These are phyloP conservation scores for Xiphophorus birchmanni DNA, from an alignment of 2,797 vertebrate species.

Conservation along the genomic window DNA sequence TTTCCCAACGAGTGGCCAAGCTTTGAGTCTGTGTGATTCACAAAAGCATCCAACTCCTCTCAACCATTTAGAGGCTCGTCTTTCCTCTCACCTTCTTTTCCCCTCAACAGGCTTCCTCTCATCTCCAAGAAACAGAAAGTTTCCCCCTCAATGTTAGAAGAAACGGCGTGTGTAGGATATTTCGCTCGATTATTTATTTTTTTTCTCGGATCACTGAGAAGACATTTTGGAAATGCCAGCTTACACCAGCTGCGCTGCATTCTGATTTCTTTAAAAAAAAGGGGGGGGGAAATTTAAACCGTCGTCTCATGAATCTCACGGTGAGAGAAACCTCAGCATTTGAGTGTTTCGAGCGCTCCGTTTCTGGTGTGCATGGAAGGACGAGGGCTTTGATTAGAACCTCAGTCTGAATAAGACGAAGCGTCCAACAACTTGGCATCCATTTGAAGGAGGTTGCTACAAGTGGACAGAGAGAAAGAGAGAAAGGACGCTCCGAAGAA, in stretches of 20 bases:
- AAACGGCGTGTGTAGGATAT: not conserved
- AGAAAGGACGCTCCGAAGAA: not conserved
- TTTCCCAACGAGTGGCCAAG: conserved; percentile 17
- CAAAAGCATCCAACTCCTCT: not conserved
- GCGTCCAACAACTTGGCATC: conserved; percentile 4
- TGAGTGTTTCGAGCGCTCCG: not conserved
- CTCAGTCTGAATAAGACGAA: conserved; percentile 20
- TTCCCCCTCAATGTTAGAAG: not conserved
- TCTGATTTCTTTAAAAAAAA: not conserved
- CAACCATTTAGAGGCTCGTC: not conserved
- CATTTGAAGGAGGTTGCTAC: conserved; percentile 7
- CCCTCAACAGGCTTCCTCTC: not conserved
- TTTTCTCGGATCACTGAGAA: conserved; percentile 13
- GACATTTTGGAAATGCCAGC: conserved; percentile 50
- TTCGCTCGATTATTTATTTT: not conserved
- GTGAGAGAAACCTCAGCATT: not conserved
- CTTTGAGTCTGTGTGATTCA: conserved; percentile 16
- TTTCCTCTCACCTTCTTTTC: not conserved
- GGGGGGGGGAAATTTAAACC: not conserved
- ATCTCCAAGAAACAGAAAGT: not conserved
- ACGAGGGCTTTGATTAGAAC: not conserved
- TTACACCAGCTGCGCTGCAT: conserved; percentile 11
- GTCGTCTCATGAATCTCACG: not conserved
- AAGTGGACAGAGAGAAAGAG: not conserved
- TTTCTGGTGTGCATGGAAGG: not conserved